These are phyloP conservation scores for Apostichopus leukothele DNA, from an alignment of 53 echinoderm and acorn worm genomes.

Conservation along the genomic window DNA sequence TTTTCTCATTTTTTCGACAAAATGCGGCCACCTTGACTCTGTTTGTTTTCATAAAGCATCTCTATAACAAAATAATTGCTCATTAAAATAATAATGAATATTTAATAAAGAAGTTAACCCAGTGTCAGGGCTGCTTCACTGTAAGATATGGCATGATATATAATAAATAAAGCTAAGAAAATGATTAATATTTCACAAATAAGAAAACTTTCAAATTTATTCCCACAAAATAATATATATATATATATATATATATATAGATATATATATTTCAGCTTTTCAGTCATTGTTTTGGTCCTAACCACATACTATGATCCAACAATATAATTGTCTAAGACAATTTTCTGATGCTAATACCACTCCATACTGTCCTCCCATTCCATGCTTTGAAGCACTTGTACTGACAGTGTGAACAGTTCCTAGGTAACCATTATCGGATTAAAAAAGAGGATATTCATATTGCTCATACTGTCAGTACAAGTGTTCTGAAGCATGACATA, in stretches of 20 bases:
- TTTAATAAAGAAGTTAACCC: background rate
- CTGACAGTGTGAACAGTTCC: no score
- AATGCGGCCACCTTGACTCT: background rate
- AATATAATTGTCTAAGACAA: no score
- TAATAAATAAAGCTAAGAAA: background rate
- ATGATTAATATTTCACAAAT: no score
- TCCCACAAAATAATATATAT: background rate
- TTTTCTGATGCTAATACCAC: no score
- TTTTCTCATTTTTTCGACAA: background rate
- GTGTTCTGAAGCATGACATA: no score
- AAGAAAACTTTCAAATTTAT: background rate
- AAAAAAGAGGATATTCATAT: no score
- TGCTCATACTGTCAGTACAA: no score
- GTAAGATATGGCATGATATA: background rate
- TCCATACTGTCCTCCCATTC: no score
- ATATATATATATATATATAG: background rate
- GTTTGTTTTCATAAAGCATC: background rate
- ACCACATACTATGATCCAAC: background rate
- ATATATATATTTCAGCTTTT: background rate
- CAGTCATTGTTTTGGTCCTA: background rate
- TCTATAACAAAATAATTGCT: constrained; percentile 14
- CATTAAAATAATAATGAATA: background rate
- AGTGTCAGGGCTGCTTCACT: background rate
- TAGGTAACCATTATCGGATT: no score
- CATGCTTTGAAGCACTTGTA: no score